Evolutionary conservation across 2,113 vertebrate species (phyloP).

Genomic region (Pedetes capensis): DNA sequence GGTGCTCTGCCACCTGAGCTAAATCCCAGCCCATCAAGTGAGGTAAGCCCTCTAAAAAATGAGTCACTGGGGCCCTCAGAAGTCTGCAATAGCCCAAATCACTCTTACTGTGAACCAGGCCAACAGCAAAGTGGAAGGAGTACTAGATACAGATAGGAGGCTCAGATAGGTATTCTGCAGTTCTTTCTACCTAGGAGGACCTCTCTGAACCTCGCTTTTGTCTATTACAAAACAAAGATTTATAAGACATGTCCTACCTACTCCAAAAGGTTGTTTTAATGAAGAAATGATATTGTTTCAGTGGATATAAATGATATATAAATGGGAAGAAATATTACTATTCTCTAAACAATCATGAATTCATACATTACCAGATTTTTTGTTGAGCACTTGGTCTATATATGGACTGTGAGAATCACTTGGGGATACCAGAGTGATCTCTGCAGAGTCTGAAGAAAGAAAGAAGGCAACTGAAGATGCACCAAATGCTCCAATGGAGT

Average conservation of each 20-base stretch:
- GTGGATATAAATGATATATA: background rate
- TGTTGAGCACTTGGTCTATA: background rate
- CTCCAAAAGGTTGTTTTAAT: background rate
- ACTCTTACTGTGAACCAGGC: background rate
- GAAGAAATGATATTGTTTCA: background rate
- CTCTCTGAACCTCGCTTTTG: background rate
- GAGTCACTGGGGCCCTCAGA: background rate
- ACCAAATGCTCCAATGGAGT: background rate
- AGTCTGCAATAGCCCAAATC: background rate
- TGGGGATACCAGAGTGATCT: background rate
- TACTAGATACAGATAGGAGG: background rate
- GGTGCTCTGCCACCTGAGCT: too few relatives aligned
- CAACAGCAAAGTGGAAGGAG: fast-evolving
- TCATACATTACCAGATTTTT: background rate
- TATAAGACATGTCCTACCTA: background rate
- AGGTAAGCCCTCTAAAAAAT: background rate
- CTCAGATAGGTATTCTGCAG: background rate
- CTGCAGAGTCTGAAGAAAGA: background rate
- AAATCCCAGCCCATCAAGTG: too few relatives aligned
- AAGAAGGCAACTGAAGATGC: background rate
- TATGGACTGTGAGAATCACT: background rate
- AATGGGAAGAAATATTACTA: background rate
- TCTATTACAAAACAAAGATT: background rate
- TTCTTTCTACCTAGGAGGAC: background rate
- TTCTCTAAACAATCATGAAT: background rate